Evolutionary conservation across 37 sponge, comb jelly and placozoan species (phyloP), one percentile per base, ranked within the genome.

Genomic region (Ephydatia muelleri): DNA sequence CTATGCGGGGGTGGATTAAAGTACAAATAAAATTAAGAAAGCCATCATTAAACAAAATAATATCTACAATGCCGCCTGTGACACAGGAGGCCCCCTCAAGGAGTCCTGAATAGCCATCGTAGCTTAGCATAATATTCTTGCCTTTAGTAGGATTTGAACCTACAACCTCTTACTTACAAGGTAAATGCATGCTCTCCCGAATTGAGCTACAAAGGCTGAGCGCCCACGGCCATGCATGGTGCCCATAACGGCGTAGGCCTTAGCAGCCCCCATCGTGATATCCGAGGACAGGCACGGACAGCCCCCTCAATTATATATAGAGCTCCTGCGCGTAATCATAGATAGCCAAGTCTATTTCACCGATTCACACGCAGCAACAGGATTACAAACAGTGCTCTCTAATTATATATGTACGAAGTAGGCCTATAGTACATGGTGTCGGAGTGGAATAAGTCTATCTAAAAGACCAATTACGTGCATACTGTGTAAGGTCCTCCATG

Each of bases 1-100:
- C n/a, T n/a, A n/a, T n/a, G n/a, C n/a, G n/a, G 30, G 70, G 77
- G 21, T 29, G 25, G 22, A 49, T 79, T 97, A 97, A 37, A 97
- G 70, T 27, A 88, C 97, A 82, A n/a, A 97, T 57, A 95, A 84
- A 43, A 97, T 90, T 85, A 97, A 84, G 72, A 97, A 97, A 43
- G 93, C 91, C 81, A 95, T 95, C 95, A 97, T 97, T 78, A 97
- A 86, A 92, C 97, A 97, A 86, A 95, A 95, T 39, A 97, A 84
- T n/a, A n/a, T n/a, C n/a, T 57, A 43, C 47, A 43, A 43, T 43
- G 47, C 47, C 47, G 47, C 47, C 47, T 43, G 8, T 43, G 47
- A 43, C 47, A 43, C 47, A 43, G 47, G 47, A 43, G 47, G 47
- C 4, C 9, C 16, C 16, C 16, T 19, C 57, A 9, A 43, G 43